Evolutionary conservation across 30 jellyfish, hydroid and myxozoan species (phyloP).

Genomic region (Hydractinia symbiolongicarpus): DNA sequence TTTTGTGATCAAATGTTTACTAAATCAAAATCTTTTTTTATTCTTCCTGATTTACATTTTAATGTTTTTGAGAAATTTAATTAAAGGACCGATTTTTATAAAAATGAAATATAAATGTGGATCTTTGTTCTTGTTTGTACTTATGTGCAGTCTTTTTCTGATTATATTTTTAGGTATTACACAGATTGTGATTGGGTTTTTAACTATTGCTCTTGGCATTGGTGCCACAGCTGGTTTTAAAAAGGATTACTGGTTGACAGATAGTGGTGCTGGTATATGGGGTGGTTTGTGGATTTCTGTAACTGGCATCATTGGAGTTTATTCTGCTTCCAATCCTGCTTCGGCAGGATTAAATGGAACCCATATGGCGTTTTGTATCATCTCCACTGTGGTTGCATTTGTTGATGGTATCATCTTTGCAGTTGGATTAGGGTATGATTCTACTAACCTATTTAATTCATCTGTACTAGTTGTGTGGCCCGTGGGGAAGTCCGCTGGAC

Average conservation of each 20-base stretch:
- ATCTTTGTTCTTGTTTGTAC: too few relatives aligned
- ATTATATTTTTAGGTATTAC: constrained; percentile 3
- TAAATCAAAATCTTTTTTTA: too few relatives aligned
- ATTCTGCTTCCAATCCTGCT: neutral
- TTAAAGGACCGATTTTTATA: too few relatives aligned
- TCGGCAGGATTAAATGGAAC: constrained; percentile 12
- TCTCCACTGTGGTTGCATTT: constrained; percentile 5
- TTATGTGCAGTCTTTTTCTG: too few relatives aligned
- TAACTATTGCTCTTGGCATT: constrained; percentile 8
- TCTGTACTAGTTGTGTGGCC: neutral
- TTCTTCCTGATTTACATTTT: too few relatives aligned
- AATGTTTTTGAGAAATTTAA: too few relatives aligned
- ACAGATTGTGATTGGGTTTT: constrained; percentile 1
- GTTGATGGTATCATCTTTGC: constrained; percentile 18
- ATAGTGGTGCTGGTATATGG: constrained; percentile 24
- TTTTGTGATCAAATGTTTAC: too few relatives aligned
- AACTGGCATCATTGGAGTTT: constrained; percentile 16
- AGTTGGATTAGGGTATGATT: constrained; percentile 8
- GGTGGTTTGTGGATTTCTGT: constrained; percentile 16
- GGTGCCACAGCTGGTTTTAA: neutral
- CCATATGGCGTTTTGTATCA: constrained; percentile 10
- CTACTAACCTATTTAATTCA: neutral
- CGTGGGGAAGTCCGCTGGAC: neutral
- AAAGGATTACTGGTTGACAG: neutral
- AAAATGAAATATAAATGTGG: too few relatives aligned